A percentile compares a stretch with the other conserved stretches of the same genome.
Evolutionary conservation across 2,113 vertebrate species (phyloP).

Genomic region (Eleginops maclovinus): DNA sequence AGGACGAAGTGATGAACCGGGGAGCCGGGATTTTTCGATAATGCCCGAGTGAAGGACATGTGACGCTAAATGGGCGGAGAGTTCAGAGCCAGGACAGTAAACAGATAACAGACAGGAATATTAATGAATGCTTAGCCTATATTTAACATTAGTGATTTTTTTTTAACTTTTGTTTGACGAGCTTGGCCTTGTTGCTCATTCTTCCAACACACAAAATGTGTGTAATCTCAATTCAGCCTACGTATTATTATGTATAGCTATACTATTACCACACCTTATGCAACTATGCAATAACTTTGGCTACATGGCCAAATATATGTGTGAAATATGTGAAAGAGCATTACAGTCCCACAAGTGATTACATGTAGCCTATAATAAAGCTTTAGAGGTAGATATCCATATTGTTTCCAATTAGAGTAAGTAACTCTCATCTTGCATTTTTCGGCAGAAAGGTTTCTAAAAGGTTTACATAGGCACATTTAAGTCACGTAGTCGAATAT

Average conservation of each 20-base stretch:
- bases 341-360: not conserved
- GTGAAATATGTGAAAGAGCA: not conserved
- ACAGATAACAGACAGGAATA: not conserved
- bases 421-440: not conserved
- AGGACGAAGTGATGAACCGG: not conserved
- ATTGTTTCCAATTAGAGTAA: not conserved
- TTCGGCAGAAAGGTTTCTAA: not conserved
- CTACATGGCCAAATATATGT: not conserved
- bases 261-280: not conserved
- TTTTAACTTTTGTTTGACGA: not conserved
- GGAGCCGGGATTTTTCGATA: conserved; percentile 36
- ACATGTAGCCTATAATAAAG: not conserved
- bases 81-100: not conserved
- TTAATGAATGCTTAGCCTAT: not conserved
- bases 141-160: not conserved
- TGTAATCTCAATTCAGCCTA: not conserved
- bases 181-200: not conserved
- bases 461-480: not conserved
- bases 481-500: not conserved
- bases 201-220: not conserved
- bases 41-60: conserved; percentile 33
- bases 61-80: conserved; percentile 56
- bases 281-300: not conserved
- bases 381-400: not conserved
- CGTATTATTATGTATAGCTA: not conserved